Conservation (phyloP, 2,113 vertebrate genomes). For the Bubo bubo region DNA sequence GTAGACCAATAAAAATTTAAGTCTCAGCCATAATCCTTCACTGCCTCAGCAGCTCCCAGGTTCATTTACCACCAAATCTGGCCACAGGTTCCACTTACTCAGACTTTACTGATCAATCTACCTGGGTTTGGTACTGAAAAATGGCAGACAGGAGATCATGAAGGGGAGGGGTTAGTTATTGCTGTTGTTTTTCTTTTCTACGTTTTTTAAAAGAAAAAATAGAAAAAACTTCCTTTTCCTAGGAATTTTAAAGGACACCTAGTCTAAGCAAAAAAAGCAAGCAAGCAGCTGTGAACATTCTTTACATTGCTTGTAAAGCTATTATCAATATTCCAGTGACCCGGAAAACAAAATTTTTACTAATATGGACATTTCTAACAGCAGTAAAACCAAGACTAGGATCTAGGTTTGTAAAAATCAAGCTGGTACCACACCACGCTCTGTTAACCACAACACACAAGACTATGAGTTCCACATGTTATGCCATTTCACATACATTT, state of each 20-base stretch:
- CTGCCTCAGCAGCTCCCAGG: not conserved
- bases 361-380: not conserved
- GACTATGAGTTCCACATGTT: not conserved
- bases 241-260: not conserved
- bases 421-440: not conserved
- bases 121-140: not conserved
- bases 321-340: not conserved
- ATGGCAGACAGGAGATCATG: not conserved
- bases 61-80: not conserved
- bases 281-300: not conserved
- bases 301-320: not conserved
- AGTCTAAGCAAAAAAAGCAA: not conserved
- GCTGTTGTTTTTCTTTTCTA: not conserved
- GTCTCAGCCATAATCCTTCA: not conserved
- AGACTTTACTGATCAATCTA: not conserved
- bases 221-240: not conserved
- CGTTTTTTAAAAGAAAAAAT: not conserved
- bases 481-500: not conserved
- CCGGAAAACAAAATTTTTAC: not conserved
- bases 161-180: fast-evolving
- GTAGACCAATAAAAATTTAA: not conserved
- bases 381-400: not conserved
- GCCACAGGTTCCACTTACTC: not conserved
- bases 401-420: not conserved
- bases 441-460: not conserved